Percentiles rank a stretch among this genome's conserved stretches.
Conservation (phyloP, 2,113 vertebrate genomes). For the Chaenogobius annularis region DNA sequence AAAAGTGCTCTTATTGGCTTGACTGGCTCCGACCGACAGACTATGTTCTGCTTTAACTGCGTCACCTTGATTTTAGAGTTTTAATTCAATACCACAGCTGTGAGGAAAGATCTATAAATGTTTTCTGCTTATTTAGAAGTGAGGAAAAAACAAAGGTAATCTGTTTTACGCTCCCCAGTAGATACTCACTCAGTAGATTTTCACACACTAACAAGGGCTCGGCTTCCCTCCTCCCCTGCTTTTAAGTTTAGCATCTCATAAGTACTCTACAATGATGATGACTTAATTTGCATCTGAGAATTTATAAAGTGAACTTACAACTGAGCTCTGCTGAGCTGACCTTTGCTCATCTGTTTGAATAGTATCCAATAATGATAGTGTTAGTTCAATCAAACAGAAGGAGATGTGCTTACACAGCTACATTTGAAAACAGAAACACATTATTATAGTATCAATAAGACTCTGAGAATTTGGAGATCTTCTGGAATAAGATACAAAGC, state of each 20-base stretch:
- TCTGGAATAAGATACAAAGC: too few species aligned
- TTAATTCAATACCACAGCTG: conserved; percentile 49
- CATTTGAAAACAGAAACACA: too few species aligned
- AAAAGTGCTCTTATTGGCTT: conserved; percentile 36
- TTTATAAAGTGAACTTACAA: conserved; percentile 44
- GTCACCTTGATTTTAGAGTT: conserved; percentile 49
- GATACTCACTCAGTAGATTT: conserved; percentile 16
- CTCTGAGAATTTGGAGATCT: too few species aligned
- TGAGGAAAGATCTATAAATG: conserved; percentile 8
- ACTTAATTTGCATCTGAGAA: conserved; percentile 53
- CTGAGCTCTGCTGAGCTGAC: conserved; percentile 7
- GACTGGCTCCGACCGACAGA: conserved; percentile 44
- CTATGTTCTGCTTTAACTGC: conserved; percentile 40
- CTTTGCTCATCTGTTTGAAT: conserved; percentile 22
- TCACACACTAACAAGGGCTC: conserved; percentile 19
- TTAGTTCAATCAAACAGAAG: not conserved
- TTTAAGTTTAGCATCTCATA: conserved; percentile 33
- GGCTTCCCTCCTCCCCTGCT: conserved; percentile 27
- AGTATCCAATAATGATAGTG: conserved; percentile 13
- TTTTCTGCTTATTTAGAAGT: conserved; percentile 8
- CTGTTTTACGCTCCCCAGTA: conserved; percentile 14
- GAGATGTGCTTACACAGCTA: too few species aligned
- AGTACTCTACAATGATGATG: conserved; percentile 45
- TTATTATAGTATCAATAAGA: too few species aligned
- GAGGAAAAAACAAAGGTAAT: not conserved